Percentiles rank a stretch among this genome's conserved stretches.
phyloP scores from a whole-genome alignment of 2,113 vertebrate species.

The Herpetotheres cachinnans region DNA sequence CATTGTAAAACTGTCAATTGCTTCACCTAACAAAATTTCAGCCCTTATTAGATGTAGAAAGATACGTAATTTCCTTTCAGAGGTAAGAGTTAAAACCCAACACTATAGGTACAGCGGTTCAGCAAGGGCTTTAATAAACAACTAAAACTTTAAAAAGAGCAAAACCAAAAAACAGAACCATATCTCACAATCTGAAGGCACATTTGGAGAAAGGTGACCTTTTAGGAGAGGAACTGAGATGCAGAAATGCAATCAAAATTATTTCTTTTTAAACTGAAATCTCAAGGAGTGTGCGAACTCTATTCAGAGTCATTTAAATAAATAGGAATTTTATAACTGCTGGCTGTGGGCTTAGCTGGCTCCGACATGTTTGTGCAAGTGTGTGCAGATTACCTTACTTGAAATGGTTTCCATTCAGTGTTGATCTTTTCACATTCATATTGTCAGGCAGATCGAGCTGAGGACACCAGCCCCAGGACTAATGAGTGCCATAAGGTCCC shows the following conservation, averaged over 20 bases:
- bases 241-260: background rate
- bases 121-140: background rate
- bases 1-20: background rate
- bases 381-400: background rate
- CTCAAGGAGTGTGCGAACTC: background rate
- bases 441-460: rapidly evolving
- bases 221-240: background rate
- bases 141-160: background rate
- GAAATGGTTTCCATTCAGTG: background rate
- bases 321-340: background rate
- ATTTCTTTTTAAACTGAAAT: background rate
- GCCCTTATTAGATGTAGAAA: background rate
- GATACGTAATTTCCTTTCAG: background rate
- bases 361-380: background rate
- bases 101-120: background rate
- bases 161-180: background rate
- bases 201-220: background rate
- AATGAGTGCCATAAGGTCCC: background rate
- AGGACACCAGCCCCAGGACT: background rate
- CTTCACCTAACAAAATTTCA: background rate
- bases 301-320: background rate
- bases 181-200: background rate
- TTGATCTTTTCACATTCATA: background rate
- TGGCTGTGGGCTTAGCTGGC: background rate
- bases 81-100: background rate